Evolutionary conservation across 1,140 invertebrate species (phyloP).

Genomic region (Drosophila albomicans): DNA sequence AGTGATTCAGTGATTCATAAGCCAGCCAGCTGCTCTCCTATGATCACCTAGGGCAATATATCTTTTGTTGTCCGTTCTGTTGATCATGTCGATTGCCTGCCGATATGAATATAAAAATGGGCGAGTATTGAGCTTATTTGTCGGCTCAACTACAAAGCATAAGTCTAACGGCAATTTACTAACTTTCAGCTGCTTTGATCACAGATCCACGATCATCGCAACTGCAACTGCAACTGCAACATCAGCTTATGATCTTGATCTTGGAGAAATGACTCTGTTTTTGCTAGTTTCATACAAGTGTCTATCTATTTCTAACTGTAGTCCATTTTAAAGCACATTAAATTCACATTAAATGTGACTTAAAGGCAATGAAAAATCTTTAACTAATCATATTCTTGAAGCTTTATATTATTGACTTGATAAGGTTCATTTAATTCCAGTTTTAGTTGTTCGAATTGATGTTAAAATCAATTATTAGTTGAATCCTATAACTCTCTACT

Average conservation of each 20-base stretch:
- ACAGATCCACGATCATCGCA: conserved; percentile 37
- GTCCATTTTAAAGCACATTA: conserved; percentile 9
- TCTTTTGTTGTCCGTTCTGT: conserved; percentile 16
- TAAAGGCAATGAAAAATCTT: background rate
- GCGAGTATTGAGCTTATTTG: conserved; percentile 66
- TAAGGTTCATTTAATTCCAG: background rate
- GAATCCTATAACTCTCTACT: too few relatives aligned
- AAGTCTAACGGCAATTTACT: conserved; percentile 69
- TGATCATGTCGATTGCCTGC: conserved; percentile 70
- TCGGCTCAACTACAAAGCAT: conserved; percentile 74
- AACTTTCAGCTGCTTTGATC: conserved; percentile 41
- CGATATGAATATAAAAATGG: conserved; percentile 72
- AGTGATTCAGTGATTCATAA: conserved; percentile 80
- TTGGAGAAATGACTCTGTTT: conserved; percentile 33
- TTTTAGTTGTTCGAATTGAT: background rate
- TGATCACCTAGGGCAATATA: conserved; percentile 48
- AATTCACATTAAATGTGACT: conserved; percentile 12
- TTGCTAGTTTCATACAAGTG: background rate
- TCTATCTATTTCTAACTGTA: conserved; percentile 11
- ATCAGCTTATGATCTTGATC: conserved; percentile 46
- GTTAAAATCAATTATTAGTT: too few relatives aligned
- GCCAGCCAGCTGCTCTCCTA: conserved; percentile 36
- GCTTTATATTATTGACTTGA: background rate
- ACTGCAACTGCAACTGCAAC: conserved; percentile 8
- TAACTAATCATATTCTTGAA: background rate